phyloP scores from a whole-genome alignment of 2,888 invertebrate species.

The Orchesellides sinensis region DNA sequence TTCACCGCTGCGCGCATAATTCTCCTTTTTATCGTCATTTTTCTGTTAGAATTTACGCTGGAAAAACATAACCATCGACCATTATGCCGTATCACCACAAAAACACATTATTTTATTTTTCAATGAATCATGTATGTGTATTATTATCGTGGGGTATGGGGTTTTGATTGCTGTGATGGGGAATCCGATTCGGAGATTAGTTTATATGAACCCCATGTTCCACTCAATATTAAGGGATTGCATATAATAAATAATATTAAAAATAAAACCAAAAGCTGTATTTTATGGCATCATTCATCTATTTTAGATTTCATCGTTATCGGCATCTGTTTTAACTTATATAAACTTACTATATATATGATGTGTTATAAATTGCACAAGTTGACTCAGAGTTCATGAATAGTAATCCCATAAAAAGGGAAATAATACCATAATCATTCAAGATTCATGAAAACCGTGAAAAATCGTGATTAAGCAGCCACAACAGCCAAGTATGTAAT shows the following conservation, averaged over 20 bases:
- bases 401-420: neutral
- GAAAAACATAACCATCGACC: too few species aligned
- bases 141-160: neutral
- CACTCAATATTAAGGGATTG: neutral
- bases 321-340: neutral
- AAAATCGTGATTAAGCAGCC: conserved; percentile 9
- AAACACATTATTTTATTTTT: neutral
- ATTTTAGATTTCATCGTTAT: too few species aligned
- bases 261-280: too few species aligned
- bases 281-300: neutral
- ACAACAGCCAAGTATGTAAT: too few species aligned
- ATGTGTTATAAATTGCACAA: neutral
- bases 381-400: neutral
- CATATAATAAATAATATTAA: too few species aligned
- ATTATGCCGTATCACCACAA: neutral
- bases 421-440: neutral
- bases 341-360: neutral
- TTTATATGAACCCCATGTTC: neutral
- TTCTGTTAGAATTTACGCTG: too few species aligned
- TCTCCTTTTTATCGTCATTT: neutral
- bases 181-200: conserved; percentile 5
- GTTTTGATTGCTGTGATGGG: conserved; percentile 3
- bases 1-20: conserved; percentile 6
- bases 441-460: conserved; percentile 15
- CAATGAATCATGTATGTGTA: neutral